Base-by-base conservation (phyloP, 2,113 vertebrate genomes). In the Anarhynchus alexandrinus region DNA sequence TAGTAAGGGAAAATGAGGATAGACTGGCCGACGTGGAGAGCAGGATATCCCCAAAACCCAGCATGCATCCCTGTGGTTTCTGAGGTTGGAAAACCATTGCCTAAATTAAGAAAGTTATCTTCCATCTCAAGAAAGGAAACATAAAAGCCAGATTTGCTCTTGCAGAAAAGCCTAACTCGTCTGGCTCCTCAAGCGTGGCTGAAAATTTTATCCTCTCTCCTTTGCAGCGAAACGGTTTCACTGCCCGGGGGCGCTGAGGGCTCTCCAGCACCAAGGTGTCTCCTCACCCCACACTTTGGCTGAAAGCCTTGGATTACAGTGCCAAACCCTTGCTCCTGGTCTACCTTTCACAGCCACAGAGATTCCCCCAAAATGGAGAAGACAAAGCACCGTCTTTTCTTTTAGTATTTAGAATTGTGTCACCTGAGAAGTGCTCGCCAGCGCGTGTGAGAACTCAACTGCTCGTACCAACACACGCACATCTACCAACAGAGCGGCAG, bases 41-140 rank as follows among this genome's bases (percentile, higher is more conserved):
- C 66, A 61, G 30, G 69, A 25, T 57, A 71, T 52, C 52, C n/a
- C 49, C 54, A 71, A 57, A 91, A 40, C 19, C 72, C 77, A 82
- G 61, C 52, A 57, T 1, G 40, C 73, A 93, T 87, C 69, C 29
- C 27, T 82, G 84, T 85, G 78, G 52, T 85, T 91, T 90, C 70
- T 82, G 87, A 93, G 78, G 84, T 27, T 69, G 54, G 92, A 76
- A 86, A 87, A 90, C 16, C 58, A 61, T 6, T 88, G 49, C 34
- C 57, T 85, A 89, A 94, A 87, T 85, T 85, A 90, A 88, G 78
- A 91, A 77, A 95, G 64, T 59, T 82, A 55, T 87, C 83, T 93
- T 82, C 82, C 49, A 49, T 57, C 61, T 89, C 62, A 72, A 72
- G 47, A 79, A 89, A 91, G 34, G 73, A 91, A 94, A 79, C 1